A percentile compares a stretch with the other conserved stretches of the same genome.
Evolutionary conservation across 2,888 invertebrate species (phyloP).

Genomic region (Brassicogethes aeneus): DNA sequence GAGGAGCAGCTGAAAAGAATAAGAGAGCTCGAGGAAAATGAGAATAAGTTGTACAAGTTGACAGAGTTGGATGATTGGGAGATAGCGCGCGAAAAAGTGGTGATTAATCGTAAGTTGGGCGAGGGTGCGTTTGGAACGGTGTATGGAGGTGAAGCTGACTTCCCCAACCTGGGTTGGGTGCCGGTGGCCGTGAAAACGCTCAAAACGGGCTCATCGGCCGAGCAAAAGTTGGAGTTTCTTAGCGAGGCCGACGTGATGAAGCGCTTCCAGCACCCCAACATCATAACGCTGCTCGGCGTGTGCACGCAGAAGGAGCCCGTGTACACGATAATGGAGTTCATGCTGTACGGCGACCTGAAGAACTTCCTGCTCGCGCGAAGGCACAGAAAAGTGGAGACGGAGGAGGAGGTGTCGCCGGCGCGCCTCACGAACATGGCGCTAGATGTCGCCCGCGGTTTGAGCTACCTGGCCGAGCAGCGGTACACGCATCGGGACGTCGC

Average conservation of each 20-base stretch:
- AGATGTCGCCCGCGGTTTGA: constrained; percentile 76
- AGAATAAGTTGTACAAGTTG: constrained; percentile 9
- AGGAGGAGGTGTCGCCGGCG: constrained; percentile 70
- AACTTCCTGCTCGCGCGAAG: constrained; percentile 78
- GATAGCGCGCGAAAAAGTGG: constrained; percentile 72
- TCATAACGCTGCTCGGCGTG: constrained; percentile 76
- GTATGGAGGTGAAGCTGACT: constrained; percentile 80
- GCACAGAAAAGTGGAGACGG: constrained; percentile 54
- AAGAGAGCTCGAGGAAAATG: constrained; percentile 44
- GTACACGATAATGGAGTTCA: constrained; percentile 88
- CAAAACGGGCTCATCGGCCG: constrained; percentile 71
- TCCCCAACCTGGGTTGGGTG: constrained; percentile 63
- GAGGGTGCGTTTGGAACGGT: constrained; percentile 91
- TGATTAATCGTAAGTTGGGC: constrained; percentile 76
- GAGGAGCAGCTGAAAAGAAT: constrained; percentile 59
- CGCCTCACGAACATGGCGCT: constrained; percentile 80
- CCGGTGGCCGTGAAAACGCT: constrained; percentile 86
- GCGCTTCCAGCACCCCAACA: constrained; percentile 81
- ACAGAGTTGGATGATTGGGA: constrained; percentile 76
- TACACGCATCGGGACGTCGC: constrained; percentile 87
- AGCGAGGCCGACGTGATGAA: constrained; percentile 94
- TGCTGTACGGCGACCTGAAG: constrained; percentile 88
- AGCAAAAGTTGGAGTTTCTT: constrained; percentile 84
- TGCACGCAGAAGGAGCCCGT: constrained; percentile 82
- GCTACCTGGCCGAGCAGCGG: constrained; percentile 74